These are phyloP conservation scores for Drosophila subquinaria DNA, from an alignment of 2,888 invertebrate species.

Conservation along the genomic window DNA sequence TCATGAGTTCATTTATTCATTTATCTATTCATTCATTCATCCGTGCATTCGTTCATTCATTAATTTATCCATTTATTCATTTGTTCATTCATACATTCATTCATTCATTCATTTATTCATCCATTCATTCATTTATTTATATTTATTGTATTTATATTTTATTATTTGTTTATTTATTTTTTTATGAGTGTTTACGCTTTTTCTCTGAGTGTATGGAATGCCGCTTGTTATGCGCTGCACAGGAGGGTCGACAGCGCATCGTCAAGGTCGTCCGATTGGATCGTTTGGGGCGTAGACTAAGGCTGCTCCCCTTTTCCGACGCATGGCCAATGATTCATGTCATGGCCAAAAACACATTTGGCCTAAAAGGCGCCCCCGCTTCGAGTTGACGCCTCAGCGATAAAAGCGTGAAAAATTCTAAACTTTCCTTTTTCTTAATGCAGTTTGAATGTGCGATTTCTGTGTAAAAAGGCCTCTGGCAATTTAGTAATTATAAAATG, in stretches of 20 bases:
- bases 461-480: conserved; percentile 47
- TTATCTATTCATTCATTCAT: too few relatives aligned
- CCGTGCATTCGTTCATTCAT: too few relatives aligned
- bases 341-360: conserved; percentile 7
- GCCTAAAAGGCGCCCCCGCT: conserved; percentile 11
- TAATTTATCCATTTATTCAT: too few relatives aligned
- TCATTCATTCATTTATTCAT: too few relatives aligned
- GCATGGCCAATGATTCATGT: conserved; percentile 13
- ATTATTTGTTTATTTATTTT: too few relatives aligned
- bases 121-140: too few relatives aligned
- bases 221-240: conserved; percentile 58
- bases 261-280: conserved; percentile 64
- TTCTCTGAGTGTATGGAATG: conserved; percentile 22
- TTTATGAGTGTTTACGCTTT: background rate
- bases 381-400: conserved; percentile 6
- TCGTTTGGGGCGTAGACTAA: conserved; percentile 55
- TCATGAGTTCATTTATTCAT: too few relatives aligned
- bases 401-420: conserved; percentile 18
- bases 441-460: background rate
- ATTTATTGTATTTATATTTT: too few relatives aligned
- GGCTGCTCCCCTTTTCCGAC: conserved; percentile 15
- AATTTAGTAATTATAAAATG: conserved; percentile 84
- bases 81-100: too few relatives aligned
- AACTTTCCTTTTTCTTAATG: conserved; percentile 1
- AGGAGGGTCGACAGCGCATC: too few relatives aligned